Base-by-base conservation (phyloP, 2,113 vertebrate species). In the Rhinogobius similis region DNA sequence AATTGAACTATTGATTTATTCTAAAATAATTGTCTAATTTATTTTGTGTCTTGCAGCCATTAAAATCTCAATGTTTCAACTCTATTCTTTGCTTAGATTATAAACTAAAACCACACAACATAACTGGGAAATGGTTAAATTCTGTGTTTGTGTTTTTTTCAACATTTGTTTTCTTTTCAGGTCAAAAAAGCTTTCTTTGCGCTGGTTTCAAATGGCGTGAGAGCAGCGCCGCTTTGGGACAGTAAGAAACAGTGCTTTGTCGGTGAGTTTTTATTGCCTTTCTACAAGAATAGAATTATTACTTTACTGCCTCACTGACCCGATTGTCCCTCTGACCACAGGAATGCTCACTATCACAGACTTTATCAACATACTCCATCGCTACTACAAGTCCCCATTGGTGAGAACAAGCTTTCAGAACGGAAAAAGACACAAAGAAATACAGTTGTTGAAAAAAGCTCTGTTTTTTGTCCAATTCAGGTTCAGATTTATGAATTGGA, bases 181-280 rank as follows among this genome's bases (percentile, higher is more conserved):
- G 97, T 99, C 48, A 99, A 99, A 90, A 99, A 99, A 89, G 97
- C 97, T 0, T 99, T 99, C 87, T 99, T 99, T 74, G 97, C 97
- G 0, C 92, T 99, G 41, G 97, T 99, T 72, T 97, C 96, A 62
- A 99, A 98, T 26, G 97, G 97, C 2, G 97, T 99, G 1, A 92
- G 97, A 76, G 97, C 97, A 2, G 97, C 97, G 0, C 97, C 97
- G 1, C 92, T 99, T 21, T 99, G 97, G 97, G 97, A 99, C 84
- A 98, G 96, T 91, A 99, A 96, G 81, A 97, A 93, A 83, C 97
- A 99, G 74, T 97, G 96, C 77, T 99, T 99, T 72, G 97, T 99
- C 75, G 97, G 97, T 98, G 92, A 94, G 65, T 72, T 69, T 62
- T 6, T 29, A 50, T 50, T 48, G 14, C 50, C 16, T 55, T 39